Evolutionary conservation across 2,888 invertebrate species (phyloP), one percentile per base, ranked within the genome.

Genomic region (Stramonita haemastoma): DNA sequence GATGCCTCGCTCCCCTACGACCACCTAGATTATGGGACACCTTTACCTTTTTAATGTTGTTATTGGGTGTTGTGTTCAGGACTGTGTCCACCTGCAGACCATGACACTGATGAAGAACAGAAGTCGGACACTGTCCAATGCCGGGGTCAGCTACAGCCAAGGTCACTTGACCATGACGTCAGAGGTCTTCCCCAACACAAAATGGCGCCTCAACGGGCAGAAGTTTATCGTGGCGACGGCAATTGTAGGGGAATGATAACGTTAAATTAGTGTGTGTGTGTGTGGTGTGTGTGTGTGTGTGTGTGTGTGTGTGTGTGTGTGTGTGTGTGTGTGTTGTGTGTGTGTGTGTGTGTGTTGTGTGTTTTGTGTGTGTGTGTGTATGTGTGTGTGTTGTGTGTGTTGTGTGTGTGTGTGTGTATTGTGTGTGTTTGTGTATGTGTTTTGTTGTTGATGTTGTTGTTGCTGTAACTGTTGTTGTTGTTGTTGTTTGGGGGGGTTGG

Each of bases 151-250:
- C 70, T 26, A 87, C 15, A 32, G 32, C 13, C n/a, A 22, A 5
- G 73, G 34, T 36, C 73, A 26, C 87, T 29, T 87, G 36, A 19
- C 29, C 46, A 29, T 87, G 70, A 36, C 46, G n/a, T 87, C 87
- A 73, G 73, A 70, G 8, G n/a, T 73, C n/a, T 87, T 87, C 46
- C 87, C 87, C n/a, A 87, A 87, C 32, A 87, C 73, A 11, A 70
- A 73, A 56, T 87, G 87, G 87, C 56, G 70, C n/a, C 87, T 87
- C 70, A 87, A 87, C 87, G 46, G 87, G 6, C 87, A 87, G 56
- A 87, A 73, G 73, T 34, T 87, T n/a, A 87, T 46, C 87, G 73
- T 87, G 17, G 87, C 73, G 26, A 87, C 87, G 1, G 87, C 87
- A 0, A 77, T 87, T 29, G 87, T 87, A 56, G 8, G 85, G 19